Conservation (phyloP, 2,888 invertebrate genomes). For the Bimastos eiseni region DNA sequence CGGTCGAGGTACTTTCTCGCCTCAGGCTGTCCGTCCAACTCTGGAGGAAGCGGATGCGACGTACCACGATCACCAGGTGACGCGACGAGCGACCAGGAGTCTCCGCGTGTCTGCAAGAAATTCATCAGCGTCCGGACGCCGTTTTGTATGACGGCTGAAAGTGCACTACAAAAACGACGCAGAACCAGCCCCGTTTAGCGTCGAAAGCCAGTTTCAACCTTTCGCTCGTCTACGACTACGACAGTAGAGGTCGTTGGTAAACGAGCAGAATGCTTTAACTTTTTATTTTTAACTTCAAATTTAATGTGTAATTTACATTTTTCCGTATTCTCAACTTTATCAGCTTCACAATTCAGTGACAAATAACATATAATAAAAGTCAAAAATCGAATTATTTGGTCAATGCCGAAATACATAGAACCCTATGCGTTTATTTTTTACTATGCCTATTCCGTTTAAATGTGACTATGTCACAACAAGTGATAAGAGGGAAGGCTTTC, state of each 20-base stretch:
- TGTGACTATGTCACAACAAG: neutral
- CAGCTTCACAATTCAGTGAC: neutral
- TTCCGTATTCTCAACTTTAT: neutral
- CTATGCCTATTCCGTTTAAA: neutral
- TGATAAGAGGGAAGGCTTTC: no score
- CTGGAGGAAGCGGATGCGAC: neutral
- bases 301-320: neutral
- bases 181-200: slow-evolving; percentile 5
- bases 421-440: neutral
- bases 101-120: neutral
- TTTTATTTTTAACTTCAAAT: no score
- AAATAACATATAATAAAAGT: no score
- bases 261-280: neutral
- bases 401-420: neutral
- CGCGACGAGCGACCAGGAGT: neutral
- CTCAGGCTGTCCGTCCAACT: neutral
- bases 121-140: neutral
- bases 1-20: neutral
- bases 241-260: no score
- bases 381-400: neutral
- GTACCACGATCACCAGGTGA: neutral
- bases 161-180: slow-evolving; percentile 3
- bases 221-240: neutral
- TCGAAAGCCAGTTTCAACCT: neutral
- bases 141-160: neutral